Percentiles rank a stretch among this genome's conserved stretches.
phyloP scores from a whole-genome alignment of 2,888 invertebrate genomes.

The Cryptocephalus moraei region DNA sequence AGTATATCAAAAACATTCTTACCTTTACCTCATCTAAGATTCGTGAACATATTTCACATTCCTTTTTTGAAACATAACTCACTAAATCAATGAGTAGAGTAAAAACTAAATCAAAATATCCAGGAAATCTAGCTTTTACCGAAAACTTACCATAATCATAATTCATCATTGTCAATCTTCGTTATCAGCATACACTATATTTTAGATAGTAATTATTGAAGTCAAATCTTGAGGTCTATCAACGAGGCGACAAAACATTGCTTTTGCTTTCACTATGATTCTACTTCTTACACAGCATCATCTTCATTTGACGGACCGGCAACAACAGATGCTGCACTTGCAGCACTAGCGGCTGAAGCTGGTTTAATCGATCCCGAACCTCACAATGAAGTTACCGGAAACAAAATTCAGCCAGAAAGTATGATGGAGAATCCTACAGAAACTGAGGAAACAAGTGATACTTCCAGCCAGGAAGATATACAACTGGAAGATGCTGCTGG shows the following conservation, averaged over 20 bases:
- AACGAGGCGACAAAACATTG: too few species aligned
- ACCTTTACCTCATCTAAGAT: too few species aligned
- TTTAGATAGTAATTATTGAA: too few species aligned
- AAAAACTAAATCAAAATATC: neutral
- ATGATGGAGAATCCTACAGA: slow-evolving; percentile 12
- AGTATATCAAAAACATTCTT: too few species aligned
- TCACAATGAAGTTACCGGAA: slow-evolving; percentile 17
- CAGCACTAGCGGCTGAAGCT: slow-evolving; percentile 52
- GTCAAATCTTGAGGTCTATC: too few species aligned
- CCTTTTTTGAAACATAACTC: neutral
- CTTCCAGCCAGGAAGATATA: slow-evolving; percentile 7
- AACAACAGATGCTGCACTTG: slow-evolving; percentile 51
- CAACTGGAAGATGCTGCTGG: slow-evolving; percentile 20
- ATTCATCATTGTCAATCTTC: too few species aligned
- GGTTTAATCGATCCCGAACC: slow-evolving; percentile 46
- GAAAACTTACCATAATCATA: too few species aligned
- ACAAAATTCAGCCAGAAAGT: slow-evolving; percentile 12
- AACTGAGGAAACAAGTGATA: slow-evolving; percentile 11
- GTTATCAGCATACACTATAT: too few species aligned
- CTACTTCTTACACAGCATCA: slow-evolving; percentile 29
- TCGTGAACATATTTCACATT: too few species aligned
- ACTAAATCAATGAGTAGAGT: neutral
- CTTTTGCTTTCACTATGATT: too few species aligned
- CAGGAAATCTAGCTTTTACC: too few species aligned
- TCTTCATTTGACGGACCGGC: slow-evolving; percentile 48